Conservation (phyloP, 2,797 vertebrate genomes). For the Malacoraja senta region DNA sequence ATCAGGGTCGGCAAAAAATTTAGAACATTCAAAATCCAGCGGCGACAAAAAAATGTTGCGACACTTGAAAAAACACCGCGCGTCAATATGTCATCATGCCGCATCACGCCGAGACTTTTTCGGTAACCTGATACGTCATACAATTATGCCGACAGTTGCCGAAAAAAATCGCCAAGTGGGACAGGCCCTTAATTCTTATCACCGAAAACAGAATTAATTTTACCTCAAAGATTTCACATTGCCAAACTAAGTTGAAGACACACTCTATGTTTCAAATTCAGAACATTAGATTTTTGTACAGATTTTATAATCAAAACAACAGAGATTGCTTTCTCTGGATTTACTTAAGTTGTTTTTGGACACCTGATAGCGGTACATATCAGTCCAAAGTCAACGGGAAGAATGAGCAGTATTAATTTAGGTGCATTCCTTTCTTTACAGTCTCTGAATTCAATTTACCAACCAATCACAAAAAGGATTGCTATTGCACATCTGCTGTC, state of each 20-base stretch:
- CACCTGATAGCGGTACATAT: neutral
- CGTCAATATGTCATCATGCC: no score
- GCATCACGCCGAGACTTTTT: no score
- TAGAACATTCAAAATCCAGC: no score
- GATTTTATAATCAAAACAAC: neutral
- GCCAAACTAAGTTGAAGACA: neutral
- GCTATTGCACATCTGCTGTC: neutral
- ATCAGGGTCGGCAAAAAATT: no score
- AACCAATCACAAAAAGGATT: neutral
- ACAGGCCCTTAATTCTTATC: neutral
- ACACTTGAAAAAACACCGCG: no score
- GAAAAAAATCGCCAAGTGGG: no score
- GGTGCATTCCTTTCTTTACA: neutral
- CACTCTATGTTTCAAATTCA: neutral
- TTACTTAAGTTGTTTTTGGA: neutral
- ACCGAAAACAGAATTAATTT: neutral
- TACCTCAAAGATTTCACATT: neutral
- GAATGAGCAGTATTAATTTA: neutral
- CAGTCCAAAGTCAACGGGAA: neutral
- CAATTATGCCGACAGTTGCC: no score
- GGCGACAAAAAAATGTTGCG: no score
- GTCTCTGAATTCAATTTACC: neutral
- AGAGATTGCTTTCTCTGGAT: neutral
- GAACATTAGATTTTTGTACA: neutral
- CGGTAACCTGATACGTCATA: no score